A percentile compares a stretch with the other conserved stretches of the same genome.
Conservation (phyloP, 2,797 vertebrate genomes). For the Molothrus aeneus region DNA sequence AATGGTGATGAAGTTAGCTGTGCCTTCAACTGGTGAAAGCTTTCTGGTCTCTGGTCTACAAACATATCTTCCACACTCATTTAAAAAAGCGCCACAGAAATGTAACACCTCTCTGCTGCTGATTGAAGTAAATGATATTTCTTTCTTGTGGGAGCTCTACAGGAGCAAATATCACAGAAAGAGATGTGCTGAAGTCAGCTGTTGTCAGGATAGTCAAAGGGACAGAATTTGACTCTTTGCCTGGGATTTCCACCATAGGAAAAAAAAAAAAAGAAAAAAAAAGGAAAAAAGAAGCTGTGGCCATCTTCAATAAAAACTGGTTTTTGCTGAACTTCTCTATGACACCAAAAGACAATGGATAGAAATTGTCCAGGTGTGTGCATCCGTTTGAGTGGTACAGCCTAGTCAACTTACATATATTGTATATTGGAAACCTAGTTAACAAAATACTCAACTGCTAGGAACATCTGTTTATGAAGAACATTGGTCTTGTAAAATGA, state of each 20-base stretch:
- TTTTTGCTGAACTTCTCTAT: neutral
- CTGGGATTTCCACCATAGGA: neutral
- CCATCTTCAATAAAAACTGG: neutral
- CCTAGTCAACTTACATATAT: neutral
- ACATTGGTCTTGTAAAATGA: neutral
- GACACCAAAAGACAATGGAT: neutral
- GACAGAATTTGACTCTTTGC: neutral
- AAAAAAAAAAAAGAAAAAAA: too few relatives aligned
- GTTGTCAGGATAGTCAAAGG: neutral
- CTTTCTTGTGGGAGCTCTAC: neutral
- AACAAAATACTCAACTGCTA: neutral
- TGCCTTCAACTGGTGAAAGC: neutral
- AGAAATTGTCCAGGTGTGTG: neutral
- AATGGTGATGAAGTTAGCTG: neutral
- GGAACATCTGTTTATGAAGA: neutral
- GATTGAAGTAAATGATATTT: neutral
- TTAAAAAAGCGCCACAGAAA: neutral
- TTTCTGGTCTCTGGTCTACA: neutral
- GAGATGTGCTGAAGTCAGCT: neutral
- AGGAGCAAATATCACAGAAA: neutral
- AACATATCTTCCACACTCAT: neutral
- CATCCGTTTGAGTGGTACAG: neutral
- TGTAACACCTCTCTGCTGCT: fast-evolving
- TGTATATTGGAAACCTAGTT: neutral
- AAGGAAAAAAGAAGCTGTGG: neutral